These are phyloP conservation scores for Volucella inflata DNA, from an alignment of 2,888 invertebrate genomes.

Conservation along the genomic window DNA sequence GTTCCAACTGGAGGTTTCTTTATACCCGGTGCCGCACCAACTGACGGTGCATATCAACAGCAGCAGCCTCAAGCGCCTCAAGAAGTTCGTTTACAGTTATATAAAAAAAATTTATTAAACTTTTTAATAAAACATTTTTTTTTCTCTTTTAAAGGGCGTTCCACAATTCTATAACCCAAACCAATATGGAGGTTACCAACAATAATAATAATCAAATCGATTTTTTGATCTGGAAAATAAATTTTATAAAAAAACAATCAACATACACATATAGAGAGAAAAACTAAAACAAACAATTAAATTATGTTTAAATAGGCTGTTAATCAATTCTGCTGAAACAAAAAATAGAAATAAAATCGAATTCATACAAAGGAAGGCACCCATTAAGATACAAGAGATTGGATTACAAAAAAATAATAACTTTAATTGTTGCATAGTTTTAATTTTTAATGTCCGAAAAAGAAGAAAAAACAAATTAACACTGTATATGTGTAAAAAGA, in stretches of 20 bases:
- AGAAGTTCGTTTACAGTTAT: constrained; percentile 63
- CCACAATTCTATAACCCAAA: constrained; percentile 78
- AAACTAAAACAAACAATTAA: constrained; percentile 44
- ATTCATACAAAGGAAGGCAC: constrained; percentile 6
- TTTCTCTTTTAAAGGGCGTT: constrained; percentile 70
- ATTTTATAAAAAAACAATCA: constrained; percentile 5
- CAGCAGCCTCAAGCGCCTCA: constrained; percentile 77
- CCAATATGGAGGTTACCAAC: constrained; percentile 76
- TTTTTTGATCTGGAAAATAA: constrained; percentile 28
- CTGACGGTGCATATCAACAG: constrained; percentile 75
- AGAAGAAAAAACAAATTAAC: constrained; percentile 6
- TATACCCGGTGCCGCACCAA: constrained; percentile 79
- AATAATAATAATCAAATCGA: constrained; percentile 52
- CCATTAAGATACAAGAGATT: constrained; percentile 15
- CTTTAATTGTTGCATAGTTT: constrained; percentile 38
- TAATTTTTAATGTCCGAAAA: constrained; percentile 23
- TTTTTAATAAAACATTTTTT: neutral
- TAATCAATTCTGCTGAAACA: constrained; percentile 33
- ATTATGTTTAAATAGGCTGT: constrained; percentile 49
- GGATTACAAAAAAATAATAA: constrained; percentile 9
- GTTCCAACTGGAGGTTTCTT: constrained; percentile 82
- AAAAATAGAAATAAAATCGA: neutral
- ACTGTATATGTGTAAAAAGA: constrained; percentile 24
- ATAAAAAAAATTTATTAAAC: neutral
- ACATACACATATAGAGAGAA: constrained; percentile 27